phyloP scores from a whole-genome alignment of 2,888 invertebrate genomes.

The Diachrysia chrysitis region DNA sequence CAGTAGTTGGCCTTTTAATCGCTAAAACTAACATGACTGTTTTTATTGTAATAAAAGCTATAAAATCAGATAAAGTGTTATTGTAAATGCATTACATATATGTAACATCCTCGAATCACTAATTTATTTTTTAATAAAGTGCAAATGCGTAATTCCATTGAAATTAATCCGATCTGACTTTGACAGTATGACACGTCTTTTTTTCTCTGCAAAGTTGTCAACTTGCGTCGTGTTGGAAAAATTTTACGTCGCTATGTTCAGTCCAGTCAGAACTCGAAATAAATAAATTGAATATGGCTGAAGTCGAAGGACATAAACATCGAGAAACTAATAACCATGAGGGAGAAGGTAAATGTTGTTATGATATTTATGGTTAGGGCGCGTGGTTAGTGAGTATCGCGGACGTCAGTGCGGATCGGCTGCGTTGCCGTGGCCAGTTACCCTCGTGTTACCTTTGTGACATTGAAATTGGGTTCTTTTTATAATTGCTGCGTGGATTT shows the following conservation, averaged over 20 bases:
- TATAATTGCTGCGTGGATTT: slow-evolving; percentile 88
- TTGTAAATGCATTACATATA: background rate
- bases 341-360: slow-evolving; percentile 88
- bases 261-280: slow-evolving; percentile 86
- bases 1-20: background rate
- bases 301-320: slow-evolving; percentile 86
- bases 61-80: background rate
- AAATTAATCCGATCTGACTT: slow-evolving; percentile 64
- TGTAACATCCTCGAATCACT: background rate
- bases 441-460: slow-evolving; percentile 87
- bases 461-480: slow-evolving; percentile 89
- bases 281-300: slow-evolving; percentile 89
- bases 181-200: slow-evolving; percentile 77
- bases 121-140: background rate
- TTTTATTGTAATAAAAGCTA: background rate
- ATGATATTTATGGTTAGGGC: slow-evolving; percentile 82
- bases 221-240: slow-evolving; percentile 87
- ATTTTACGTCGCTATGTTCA: slow-evolving; percentile 87
- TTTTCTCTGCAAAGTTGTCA: slow-evolving; percentile 75
- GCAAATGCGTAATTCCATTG: slow-evolving; percentile 14
- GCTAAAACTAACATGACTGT: background rate
- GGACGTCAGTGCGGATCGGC: slow-evolving; percentile 71
- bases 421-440: slow-evolving; percentile 73
- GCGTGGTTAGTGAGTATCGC: slow-evolving; percentile 79
- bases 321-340: slow-evolving; percentile 86